phyloP scores from a whole-genome alignment of 2,113 vertebrate genomes.

The Passer montanus region DNA sequence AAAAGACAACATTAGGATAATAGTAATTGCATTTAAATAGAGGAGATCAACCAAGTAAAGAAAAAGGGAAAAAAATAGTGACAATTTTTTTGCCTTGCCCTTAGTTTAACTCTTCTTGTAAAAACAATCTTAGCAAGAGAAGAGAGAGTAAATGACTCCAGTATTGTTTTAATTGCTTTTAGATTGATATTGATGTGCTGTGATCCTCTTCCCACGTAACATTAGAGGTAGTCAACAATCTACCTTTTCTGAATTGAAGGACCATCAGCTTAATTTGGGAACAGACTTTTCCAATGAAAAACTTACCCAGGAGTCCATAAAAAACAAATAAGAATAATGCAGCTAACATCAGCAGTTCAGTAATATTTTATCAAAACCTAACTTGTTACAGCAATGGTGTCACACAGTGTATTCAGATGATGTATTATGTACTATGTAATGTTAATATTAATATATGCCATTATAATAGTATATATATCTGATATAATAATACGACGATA shows the following conservation, averaged over 20 bases:
- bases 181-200: not conserved
- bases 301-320: constrained; percentile 43
- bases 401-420: not conserved
- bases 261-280: not conserved
- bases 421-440: not conserved
- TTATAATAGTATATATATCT: not conserved
- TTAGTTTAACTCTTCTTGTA: not conserved
- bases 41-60: not conserved
- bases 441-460: not conserved
- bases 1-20: not conserved
- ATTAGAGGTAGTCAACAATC: not conserved
- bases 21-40: not conserved
- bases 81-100: not conserved
- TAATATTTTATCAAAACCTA: not conserved
- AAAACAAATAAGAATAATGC: constrained; percentile 42
- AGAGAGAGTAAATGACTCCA: not conserved
- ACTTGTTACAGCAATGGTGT: constrained; percentile 53
- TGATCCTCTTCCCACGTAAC: not conserved
- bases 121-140: not conserved
- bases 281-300: constrained; percentile 54
- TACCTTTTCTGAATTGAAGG: not conserved
- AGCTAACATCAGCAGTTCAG: constrained; percentile 55
- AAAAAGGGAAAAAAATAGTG: not conserved
- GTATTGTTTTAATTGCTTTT: not conserved
- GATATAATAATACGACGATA: not conserved